Percentiles rank a stretch among this genome's conserved stretches.
Evolutionary conservation across 2,888 invertebrate species (phyloP).

Genomic region (Merodon equestris): DNA sequence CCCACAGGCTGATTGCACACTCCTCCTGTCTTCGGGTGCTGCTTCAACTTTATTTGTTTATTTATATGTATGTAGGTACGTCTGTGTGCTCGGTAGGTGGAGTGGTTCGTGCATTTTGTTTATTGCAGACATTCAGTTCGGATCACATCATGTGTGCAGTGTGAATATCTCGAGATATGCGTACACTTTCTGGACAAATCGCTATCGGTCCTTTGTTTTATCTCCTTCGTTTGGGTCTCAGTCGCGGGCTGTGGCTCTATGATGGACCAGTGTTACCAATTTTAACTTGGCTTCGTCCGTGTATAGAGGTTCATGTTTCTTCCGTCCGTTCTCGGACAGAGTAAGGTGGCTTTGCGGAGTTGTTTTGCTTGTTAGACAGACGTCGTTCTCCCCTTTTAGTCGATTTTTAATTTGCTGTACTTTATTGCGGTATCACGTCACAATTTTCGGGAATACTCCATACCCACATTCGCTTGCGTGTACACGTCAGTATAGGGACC

Average conservation of each 20-base stretch:
- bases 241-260: background rate
- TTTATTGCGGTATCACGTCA: constrained; percentile 59
- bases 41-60: constrained; percentile 34
- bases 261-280: too few species aligned
- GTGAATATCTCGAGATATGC: constrained; percentile 20
- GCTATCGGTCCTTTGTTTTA: constrained; percentile 16
- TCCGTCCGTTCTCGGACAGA: too few species aligned
- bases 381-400: constrained; percentile 11
- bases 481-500: constrained; percentile 5
- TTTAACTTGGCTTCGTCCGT: too few species aligned
- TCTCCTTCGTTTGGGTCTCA: background rate
- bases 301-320: too few species aligned
- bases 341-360: background rate
- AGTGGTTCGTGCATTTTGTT: constrained; percentile 31
- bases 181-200: constrained; percentile 45
- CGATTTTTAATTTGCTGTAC: constrained; percentile 51
- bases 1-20: constrained; percentile 25
- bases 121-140: constrained; percentile 30
- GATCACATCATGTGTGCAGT: constrained; percentile 30
- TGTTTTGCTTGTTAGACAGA: constrained; percentile 11
- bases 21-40: constrained; percentile 4
- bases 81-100: constrained; percentile 4
- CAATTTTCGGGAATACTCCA: constrained; percentile 18
- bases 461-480: constrained; percentile 1
- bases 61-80: constrained; percentile 29